Conservation (phyloP, 2,888 invertebrate species). For the Dermolepida albohirtum region DNA sequence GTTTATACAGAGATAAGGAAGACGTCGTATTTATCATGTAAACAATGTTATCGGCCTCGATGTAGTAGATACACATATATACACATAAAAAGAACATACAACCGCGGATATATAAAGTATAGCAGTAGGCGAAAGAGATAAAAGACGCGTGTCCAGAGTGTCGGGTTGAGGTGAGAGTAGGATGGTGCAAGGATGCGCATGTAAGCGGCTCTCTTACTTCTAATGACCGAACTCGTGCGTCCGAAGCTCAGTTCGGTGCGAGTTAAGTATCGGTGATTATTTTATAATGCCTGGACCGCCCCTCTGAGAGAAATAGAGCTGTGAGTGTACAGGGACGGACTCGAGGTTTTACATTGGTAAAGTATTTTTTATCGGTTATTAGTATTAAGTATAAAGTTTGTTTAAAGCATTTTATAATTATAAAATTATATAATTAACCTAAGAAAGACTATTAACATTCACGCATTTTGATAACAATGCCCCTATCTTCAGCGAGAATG, state of each 20-base stretch:
- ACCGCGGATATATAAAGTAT: neutral
- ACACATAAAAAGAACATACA: too few species aligned
- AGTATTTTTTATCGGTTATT: too few species aligned
- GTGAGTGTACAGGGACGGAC: conserved; percentile 12
- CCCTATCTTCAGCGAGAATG: too few species aligned
- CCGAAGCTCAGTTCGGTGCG: conserved; percentile 14
- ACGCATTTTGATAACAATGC: too few species aligned
- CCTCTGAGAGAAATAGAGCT: conserved; percentile 29
- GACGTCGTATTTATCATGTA: conserved; percentile 4
- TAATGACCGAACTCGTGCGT: conserved; percentile 24
- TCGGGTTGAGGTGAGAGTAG: too few species aligned
- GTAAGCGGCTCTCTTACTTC: neutral
- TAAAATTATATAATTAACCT: too few species aligned
- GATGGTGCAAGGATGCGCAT: too few species aligned
- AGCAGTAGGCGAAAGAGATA: neutral
- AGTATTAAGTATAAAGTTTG: too few species aligned
- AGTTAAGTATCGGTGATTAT: conserved; percentile 35
- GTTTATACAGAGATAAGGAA: conserved; percentile 10
- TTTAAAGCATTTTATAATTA: too few species aligned
- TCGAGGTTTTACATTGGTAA: neutral
- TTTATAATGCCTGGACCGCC: conserved; percentile 31
- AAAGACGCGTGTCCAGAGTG: neutral
- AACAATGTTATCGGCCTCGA: conserved; percentile 5
- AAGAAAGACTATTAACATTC: too few species aligned
- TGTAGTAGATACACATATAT: conserved; percentile 1